A percentile compares a stretch with the other conserved stretches of the same genome.
These are phyloP conservation scores for Buathra laborator DNA, from an alignment of 2,888 invertebrate genomes.

Conservation along the genomic window DNA sequence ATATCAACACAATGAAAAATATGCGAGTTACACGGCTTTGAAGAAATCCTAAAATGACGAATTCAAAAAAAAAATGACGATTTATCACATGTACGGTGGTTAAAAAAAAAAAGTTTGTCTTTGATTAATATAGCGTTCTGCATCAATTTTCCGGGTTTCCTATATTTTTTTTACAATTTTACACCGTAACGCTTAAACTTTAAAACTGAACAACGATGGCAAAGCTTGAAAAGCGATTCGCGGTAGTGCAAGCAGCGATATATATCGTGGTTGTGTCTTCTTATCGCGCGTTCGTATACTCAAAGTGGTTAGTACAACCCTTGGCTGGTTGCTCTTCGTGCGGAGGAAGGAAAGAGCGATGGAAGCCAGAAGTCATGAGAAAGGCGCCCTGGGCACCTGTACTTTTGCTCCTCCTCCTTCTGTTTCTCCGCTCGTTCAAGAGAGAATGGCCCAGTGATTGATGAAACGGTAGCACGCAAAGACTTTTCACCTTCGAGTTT, in stretches of 20 bases:
- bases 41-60: too few relatives aligned
- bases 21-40: too few relatives aligned
- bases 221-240: constrained; percentile 19
- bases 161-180: not conserved
- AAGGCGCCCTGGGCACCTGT: constrained; percentile 51
- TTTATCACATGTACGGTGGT: too few relatives aligned
- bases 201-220: constrained; percentile 40
- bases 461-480: constrained; percentile 81
- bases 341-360: constrained; percentile 77
- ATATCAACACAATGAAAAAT: too few relatives aligned
- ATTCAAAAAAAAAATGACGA: too few relatives aligned
- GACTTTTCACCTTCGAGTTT: constrained; percentile 69
- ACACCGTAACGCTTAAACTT: not conserved
- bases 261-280: constrained; percentile 56
- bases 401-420: constrained; percentile 42
- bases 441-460: constrained; percentile 79
- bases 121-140: not conserved
- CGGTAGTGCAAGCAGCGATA: not conserved
- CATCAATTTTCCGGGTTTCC: constrained; percentile 19
- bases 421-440: constrained; percentile 60
- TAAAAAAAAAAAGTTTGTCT: not conserved
- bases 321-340: constrained; percentile 66
- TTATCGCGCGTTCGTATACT: constrained; percentile 61
- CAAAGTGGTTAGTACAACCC: constrained; percentile 66
- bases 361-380: constrained; percentile 78